Evolutionary conservation across 37 sponge, comb jelly and placozoan genomes (phyloP).

Genomic region (Axinella damicornis): DNA sequence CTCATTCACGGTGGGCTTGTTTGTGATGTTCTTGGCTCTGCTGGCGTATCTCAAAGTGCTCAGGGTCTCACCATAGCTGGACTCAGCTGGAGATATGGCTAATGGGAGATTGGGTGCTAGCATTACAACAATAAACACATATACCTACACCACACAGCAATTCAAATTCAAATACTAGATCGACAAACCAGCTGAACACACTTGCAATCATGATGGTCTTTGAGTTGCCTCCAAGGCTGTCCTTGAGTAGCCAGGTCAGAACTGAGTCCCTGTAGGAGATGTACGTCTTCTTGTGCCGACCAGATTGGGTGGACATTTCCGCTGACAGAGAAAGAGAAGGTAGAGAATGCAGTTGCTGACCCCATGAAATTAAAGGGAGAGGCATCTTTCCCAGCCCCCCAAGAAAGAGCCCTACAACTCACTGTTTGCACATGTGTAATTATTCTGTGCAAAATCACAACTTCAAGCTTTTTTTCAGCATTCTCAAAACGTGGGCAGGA

Average conservation of each 20-base stretch:
- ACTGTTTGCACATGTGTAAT: not conserved
- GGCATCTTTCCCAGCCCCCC: no score
- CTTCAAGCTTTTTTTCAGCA: no score
- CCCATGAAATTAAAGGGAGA: no score
- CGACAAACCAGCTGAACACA: no score
- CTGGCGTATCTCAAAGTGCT: slow-evolving; percentile 89
- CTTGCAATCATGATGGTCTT: slow-evolving; percentile 93
- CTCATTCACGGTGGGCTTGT: slow-evolving; percentile 91
- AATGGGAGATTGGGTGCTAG: not conserved
- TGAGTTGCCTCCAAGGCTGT: slow-evolving; percentile 93
- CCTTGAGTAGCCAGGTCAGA: slow-evolving; percentile 92
- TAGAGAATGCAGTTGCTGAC: no score
- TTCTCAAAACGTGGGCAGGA: no score
- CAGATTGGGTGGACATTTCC: slow-evolving; percentile 52
- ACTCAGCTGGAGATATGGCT: slow-evolving; percentile 89
- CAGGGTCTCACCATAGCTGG: slow-evolving; percentile 83
- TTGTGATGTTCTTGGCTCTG: slow-evolving; percentile 86
- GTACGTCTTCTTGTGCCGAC: slow-evolving; percentile 46
- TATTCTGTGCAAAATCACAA: no score
- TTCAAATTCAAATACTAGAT: no score
- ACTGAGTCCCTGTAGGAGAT: slow-evolving; percentile 93
- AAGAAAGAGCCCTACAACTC: no score
- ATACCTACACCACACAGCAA: no score
- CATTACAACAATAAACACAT: not conserved
- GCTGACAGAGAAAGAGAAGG: slow-evolving; percentile 33